These are phyloP conservation scores for Anguilla marmorata DNA, from an alignment of 2,797 vertebrate genomes.

Conservation along the genomic window DNA sequence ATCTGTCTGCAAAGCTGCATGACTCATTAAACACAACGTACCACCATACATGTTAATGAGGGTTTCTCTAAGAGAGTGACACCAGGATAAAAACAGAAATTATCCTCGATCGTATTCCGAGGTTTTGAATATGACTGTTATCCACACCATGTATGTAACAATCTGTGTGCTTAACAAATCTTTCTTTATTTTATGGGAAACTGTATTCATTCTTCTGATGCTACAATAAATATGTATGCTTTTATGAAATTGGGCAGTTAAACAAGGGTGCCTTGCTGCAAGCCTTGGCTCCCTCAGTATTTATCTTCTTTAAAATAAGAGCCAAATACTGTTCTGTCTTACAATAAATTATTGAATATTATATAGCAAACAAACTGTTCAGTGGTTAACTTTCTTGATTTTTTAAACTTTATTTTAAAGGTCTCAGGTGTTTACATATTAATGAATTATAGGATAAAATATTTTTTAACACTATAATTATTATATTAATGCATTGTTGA, in stretches of 20 bases:
- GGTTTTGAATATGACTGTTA: neutral
- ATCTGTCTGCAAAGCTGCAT: slow-evolving; percentile 2
- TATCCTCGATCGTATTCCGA: neutral
- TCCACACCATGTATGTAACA: neutral
- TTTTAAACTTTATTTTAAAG: neutral
- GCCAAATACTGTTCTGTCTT: neutral
- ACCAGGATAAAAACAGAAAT: neutral
- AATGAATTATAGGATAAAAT: neutral
- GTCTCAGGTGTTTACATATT: neutral
- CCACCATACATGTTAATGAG: neutral
- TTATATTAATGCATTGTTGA: neutral
- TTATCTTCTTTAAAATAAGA: neutral
- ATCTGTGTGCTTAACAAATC: neutral
- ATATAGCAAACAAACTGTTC: neutral
- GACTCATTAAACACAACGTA: neutral
- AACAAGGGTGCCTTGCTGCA: neutral
- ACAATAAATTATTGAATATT: neutral
- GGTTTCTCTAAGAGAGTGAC: neutral
- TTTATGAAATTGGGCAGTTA: neutral
- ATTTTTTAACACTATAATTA: neutral
- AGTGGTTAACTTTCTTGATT: neutral
- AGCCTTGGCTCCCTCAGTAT: neutral
- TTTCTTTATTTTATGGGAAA: neutral
- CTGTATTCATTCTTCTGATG: neutral
- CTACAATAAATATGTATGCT: neutral